Base-by-base conservation (phyloP, 2,113 vertebrate species). In the Stigmatopora argus region DNA sequence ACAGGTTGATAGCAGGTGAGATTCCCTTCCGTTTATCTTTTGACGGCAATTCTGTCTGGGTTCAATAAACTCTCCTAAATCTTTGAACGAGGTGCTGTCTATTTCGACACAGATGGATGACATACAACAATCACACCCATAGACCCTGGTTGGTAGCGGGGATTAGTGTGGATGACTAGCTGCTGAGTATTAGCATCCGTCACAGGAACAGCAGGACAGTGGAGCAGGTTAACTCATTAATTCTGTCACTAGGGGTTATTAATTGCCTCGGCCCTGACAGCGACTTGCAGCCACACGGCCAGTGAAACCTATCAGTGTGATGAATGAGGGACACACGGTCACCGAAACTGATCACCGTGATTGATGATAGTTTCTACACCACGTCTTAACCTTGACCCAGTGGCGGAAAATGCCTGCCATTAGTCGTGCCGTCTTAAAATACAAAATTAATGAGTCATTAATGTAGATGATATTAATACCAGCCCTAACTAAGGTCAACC, bases 281-380 rank as follows among this genome's bases (percentile, higher is more conserved):
- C 75, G 64, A 76, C 81, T 65, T 49, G 11, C 49, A 71, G 79
- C 70, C 85, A 86, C 85, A 71, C 75, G 85, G 87, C 78, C 78
- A 66, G 83, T 70, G 78, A 65, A 81, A 80, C 61, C 77, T 82
- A 83, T 87, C 85, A 88, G 75, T 2, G 45, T 91, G 90, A 90
- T 90, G 81, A 85, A 90, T 90, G 86, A 86, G 85, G 66, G 85
- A 87, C 90, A 91, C 89, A 85, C 82, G 86, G 89, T 75, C 77
- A 84, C 70, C 86, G 86, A 85, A 88, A 78, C 78, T 60, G 83
- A 85, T 87, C 88, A 61, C 66, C 34, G 17, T 88, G 90, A 91
- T 89, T 86, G 87, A 91, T 90, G 89, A 85, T 68, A 48, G 59
- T 76, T 69, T 78, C 85, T 85, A 79, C 65, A 78, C 1, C 83